Evolutionary conservation across 2,888 invertebrate species (phyloP).

Genomic region (Nemoura dubitans): DNA sequence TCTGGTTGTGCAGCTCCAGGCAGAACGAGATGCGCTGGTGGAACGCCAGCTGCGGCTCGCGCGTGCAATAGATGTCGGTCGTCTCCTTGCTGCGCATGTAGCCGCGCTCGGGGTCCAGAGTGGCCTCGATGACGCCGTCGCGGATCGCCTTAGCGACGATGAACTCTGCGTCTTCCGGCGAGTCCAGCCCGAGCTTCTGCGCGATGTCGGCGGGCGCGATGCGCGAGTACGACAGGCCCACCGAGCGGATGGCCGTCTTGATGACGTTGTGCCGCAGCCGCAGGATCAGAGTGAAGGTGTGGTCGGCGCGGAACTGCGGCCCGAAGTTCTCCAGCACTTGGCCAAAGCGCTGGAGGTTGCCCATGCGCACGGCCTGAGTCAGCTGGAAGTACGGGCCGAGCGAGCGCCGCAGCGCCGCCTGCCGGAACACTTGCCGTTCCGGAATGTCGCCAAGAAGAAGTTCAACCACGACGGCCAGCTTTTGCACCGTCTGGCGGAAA

Average conservation of each 20-base stretch:
- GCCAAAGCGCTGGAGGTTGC: slow-evolving; percentile 93
- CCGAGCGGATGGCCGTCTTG: slow-evolving; percentile 96
- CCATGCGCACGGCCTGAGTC: slow-evolving; percentile 95
- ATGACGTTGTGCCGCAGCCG: slow-evolving; percentile 98
- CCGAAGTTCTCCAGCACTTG: slow-evolving; percentile 92
- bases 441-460: slow-evolving; percentile 96
- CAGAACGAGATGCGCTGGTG: slow-evolving; percentile 98
- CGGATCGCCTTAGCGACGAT: slow-evolving; percentile 98
- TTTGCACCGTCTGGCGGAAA: slow-evolving; percentile 97
- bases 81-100: slow-evolving; percentile 98
- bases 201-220: slow-evolving; percentile 97
- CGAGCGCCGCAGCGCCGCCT: slow-evolving; percentile 86
- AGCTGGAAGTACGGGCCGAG: slow-evolving; percentile 96
- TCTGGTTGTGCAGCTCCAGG: slow-evolving; percentile 96
- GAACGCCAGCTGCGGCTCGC: slow-evolving; percentile 95
- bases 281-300: slow-evolving; percentile 95
- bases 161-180: slow-evolving; percentile 97
- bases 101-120: slow-evolving; percentile 92
- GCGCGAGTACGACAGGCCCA: slow-evolving; percentile 94
- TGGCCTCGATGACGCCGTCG: slow-evolving; percentile 98
- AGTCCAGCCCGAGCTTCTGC: slow-evolving; percentile 90
- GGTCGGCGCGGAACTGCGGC: slow-evolving; percentile 90
- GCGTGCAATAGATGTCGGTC: slow-evolving; percentile 94
- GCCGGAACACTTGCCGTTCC: slow-evolving; percentile 93
- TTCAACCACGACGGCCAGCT: slow-evolving; percentile 93